phyloP scores from a whole-genome alignment of 53 echinoderm and acorn worm species.

The Pentamera pediparva region DNA sequence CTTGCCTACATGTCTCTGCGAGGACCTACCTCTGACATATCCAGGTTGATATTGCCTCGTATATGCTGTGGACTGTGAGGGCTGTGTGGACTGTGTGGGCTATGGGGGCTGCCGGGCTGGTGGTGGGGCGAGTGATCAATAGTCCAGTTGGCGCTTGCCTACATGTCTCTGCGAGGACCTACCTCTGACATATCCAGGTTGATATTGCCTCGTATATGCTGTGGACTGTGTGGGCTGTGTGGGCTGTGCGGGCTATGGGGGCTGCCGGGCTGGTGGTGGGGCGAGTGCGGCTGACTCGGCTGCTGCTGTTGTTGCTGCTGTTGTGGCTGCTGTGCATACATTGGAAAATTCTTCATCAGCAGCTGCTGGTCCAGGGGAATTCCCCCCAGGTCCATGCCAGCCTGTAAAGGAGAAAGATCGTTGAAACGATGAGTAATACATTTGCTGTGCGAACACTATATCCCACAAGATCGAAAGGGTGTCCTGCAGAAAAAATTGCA shows the following conservation, averaged over 20 bases:
- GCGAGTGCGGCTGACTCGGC: constrained; percentile 52
- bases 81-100: no score
- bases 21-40: constrained; percentile 62
- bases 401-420: constrained; percentile 36
- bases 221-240: constrained; percentile 53
- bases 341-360: constrained; percentile 42
- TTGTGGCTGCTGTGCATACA: constrained; percentile 56
- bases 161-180: no score
- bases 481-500: not conserved
- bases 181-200: constrained; percentile 76
- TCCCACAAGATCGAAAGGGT: not conserved
- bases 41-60: constrained; percentile 57
- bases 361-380: constrained; percentile 51
- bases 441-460: not conserved
- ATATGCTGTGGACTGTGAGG: constrained; percentile 46
- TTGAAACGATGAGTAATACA: no score
- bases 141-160: no score
- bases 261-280: constrained; percentile 57
- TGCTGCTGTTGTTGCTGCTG: constrained; percentile 49
- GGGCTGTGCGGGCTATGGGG: no score
- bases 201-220: constrained; percentile 42
- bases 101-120: no score
- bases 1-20: no score
- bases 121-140: constrained; percentile 59
- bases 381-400: constrained; percentile 20